Base-by-base conservation (phyloP, 2,797 vertebrate genomes). In the Borostomias antarcticus region DNA sequence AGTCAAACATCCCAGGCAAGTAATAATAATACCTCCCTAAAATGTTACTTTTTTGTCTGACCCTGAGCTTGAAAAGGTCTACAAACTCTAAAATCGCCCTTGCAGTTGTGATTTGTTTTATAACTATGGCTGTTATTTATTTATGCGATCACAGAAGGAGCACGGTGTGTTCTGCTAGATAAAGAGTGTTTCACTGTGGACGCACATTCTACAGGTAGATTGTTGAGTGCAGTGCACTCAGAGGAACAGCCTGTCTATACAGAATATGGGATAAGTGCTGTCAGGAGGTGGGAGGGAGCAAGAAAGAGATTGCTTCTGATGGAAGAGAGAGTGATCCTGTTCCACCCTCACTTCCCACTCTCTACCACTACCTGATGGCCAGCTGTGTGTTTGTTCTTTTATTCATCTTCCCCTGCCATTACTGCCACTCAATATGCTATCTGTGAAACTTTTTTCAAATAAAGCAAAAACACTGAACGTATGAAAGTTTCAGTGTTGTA, bases 301-400 rank as follows among this genome's bases (percentile, higher is more conserved):
- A n/a, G 29, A n/a, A 3, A 19, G 4, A 35, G 33, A 58, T 37
- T 58, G 56, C 29, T 37, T 35, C 21, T 37, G 30, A 58, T 58
- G 32, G 32, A 19, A 58, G 25, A 53, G 25, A 53, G 29, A 58
- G 56, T 58, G 56, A 58, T 32, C 33, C 11, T 37, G 33, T 58
- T 58, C n/a, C 33, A 35, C 30, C n/a, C 19, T 11, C 56, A 17
- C 52, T 58, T 35, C 11, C n/a, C 3, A 21, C 11, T 35, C 3
- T 56, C 8, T 52, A 52, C 8, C 25, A n/a, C 25, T 37, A 6
- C 1, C 1, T 53, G 6, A 58, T 21, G 33, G 4, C 8, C 21
- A 58, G 30, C 19, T 35, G 9, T 58, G 30, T 37, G 56, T n/a
- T 11, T 19, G 21, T 19, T 37, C 56, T 37, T 37, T 23, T 13